These are phyloP conservation scores for Pediacus dermestoides DNA, from an alignment of 2,888 invertebrate species.

Conservation along the genomic window DNA sequence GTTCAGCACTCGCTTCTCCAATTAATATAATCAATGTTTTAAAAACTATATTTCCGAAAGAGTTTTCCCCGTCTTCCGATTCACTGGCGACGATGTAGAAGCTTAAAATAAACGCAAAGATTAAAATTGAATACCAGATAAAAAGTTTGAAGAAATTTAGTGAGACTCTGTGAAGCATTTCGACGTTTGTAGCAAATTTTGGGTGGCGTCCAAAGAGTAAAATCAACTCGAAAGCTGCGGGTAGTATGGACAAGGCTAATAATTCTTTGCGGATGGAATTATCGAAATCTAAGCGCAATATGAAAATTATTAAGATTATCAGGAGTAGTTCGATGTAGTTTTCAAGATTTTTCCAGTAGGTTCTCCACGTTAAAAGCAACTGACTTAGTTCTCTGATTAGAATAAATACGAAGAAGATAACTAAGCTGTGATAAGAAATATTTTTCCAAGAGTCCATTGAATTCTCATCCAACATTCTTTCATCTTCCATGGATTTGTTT, in stretches of 20 bases:
- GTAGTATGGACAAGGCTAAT: constrained; percentile 68
- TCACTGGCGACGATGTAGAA: constrained; percentile 69
- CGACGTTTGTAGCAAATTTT: constrained; percentile 73
- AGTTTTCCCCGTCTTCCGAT: constrained; percentile 53
- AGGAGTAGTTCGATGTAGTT: constrained; percentile 72
- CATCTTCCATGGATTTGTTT: no score
- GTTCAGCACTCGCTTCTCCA: constrained; percentile 76
- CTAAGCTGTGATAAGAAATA: constrained; percentile 51
- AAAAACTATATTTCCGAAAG: constrained; percentile 70
- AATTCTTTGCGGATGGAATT: constrained; percentile 58
- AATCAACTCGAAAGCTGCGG: constrained; percentile 74
- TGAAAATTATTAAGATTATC: constrained; percentile 60
- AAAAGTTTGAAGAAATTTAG: constrained; percentile 77
- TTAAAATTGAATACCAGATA: constrained; percentile 74
- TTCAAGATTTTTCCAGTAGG: constrained; percentile 66
- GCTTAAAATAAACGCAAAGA: constrained; percentile 76
- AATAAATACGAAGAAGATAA: constrained; percentile 59
- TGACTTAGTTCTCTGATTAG: constrained; percentile 69
- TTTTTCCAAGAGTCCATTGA: constrained; percentile 15
- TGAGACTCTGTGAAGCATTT: constrained; percentile 79
- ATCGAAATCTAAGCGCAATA: constrained; percentile 57
- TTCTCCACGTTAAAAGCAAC: constrained; percentile 62
- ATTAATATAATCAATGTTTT: constrained; percentile 85
- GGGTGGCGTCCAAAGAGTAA: constrained; percentile 78
- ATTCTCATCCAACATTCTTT: constrained; percentile 35